Base-by-base conservation (phyloP, 1,140 invertebrate species). In the Zaprionus davidi region DNA sequence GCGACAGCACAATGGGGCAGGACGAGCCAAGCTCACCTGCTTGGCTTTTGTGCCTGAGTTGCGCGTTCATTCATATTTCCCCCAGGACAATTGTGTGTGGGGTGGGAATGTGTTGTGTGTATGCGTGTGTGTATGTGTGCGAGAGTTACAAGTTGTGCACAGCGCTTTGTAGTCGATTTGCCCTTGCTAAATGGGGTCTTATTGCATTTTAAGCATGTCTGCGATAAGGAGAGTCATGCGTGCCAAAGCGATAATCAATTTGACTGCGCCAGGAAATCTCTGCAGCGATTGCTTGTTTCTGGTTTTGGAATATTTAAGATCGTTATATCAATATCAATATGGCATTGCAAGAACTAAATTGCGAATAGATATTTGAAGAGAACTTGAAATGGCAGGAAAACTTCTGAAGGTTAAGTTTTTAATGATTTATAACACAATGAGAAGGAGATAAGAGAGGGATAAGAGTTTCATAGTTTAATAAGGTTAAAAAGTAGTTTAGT, bases 11-110 rank as follows among this genome's bases (percentile, higher is more conserved):
- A 71, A 71, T 63, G 68, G n/a, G 44, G 57, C 31, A 66, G 65
- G 55, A 51, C 44, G 31, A 59, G 65, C 60, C 38, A 46, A 66
- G 67, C 69, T 66, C 59, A 71, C 38, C 76, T 88, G 70, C 79
- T 68, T 77, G 56, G 65, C 75, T 74, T 71, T 66, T 78, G 64
- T 67, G 69, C 57, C 65, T 9, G 71, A 78, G 56, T 38, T 56
- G 73, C 83, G 76, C 80, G 68, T 70, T 88, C 71, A 64, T 81
- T 88, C 81, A 88, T 84, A 87, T 87, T 87, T 87, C 84, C 84
- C 84, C 24, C 53, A 88, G 84, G 84, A 84, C 83, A 84, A 79
- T 81, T 69, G 71, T 62, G 58, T 71, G 38, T 59, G 72, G 20
- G 62, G 31, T 9, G 31, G 9, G 2, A 28, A 28, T 28, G 31